These are phyloP conservation scores for Amblyornis subalaris DNA, from an alignment of 2,113 vertebrate genomes.

Conservation along the genomic window DNA sequence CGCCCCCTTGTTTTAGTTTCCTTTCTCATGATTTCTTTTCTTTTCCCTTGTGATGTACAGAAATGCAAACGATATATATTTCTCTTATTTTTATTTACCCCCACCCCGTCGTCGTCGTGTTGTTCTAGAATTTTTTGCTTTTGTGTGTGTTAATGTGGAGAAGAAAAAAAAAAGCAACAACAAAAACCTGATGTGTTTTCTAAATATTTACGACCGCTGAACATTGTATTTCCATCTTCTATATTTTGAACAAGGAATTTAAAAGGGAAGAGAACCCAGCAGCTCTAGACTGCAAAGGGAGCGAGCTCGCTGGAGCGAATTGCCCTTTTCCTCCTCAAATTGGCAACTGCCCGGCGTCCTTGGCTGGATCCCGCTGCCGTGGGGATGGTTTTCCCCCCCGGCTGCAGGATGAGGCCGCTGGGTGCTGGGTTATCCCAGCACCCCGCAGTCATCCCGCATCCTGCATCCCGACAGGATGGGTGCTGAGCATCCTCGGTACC, in stretches of 20 bases:
- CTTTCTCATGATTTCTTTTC: conserved; percentile 53
- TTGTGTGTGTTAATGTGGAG: conserved; percentile 74
- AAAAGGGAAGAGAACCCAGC: conserved; percentile 77
- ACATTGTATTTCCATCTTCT: conserved; percentile 49
- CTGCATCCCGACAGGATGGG: neutral
- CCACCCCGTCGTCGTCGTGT: conserved; percentile 52
- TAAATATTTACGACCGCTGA: conserved; percentile 48
- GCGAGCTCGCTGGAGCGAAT: neutral
- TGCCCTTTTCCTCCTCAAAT: neutral
- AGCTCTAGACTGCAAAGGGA: neutral
- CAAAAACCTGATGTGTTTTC: conserved; percentile 52
- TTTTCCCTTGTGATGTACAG: conserved; percentile 69
- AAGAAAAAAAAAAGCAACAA: neutral
- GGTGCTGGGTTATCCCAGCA: neutral
- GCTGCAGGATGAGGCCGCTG: neutral
- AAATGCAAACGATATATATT: conserved; percentile 72
- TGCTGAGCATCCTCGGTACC: neutral
- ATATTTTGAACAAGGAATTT: conserved; percentile 65
- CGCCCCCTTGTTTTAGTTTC: conserved; percentile 32
- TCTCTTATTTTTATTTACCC: conserved; percentile 1
- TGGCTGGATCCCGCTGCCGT: neutral
- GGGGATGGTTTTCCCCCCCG: neutral
- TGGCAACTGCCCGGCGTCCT: neutral
- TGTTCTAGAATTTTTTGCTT: conserved; percentile 77
- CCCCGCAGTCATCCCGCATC: neutral